Base-by-base conservation (phyloP, 2,888 invertebrate genomes). In the Drosophila mimetica region DNA sequence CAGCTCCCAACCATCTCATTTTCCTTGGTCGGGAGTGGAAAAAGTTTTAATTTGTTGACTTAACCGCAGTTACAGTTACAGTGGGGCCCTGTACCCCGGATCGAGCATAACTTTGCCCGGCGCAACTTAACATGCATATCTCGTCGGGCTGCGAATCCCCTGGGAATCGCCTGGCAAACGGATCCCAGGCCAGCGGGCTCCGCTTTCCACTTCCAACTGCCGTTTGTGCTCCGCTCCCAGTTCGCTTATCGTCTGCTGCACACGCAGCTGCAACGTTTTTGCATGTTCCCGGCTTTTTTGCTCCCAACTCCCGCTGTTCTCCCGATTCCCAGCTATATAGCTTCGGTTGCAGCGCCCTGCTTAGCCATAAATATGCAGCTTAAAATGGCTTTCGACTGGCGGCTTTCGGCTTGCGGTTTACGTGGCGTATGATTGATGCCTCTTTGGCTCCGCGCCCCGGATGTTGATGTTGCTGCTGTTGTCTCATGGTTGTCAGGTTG, bases 91-190 rank as follows among this genome's bases (percentile, higher is more conserved):
- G 11, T n/a, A 36, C 11, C 57, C 77, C 69, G 52, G 83, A 58
- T 76, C 74, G 79, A 74, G 58, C 83, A 86, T 87, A 82, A 87
- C 88, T 82, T 86, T 88, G 78, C 82, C 75, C 75, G 75, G 72
- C 85, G 67, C 79, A 86, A 88, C 88, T 88, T 88, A 87, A 87
- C 82, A 82, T 88, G 86, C 83, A 88, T 86, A 88, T 86, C 88
- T 86, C 88, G 87, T 81, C 50, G 73, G 53, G 11, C 36, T 42
- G 36, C 47, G 47, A 44, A 41, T 67, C 46, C 65, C 46, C 46
- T 47, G 61, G 75, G 84, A 69, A 69, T 77, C 79, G 18, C 39
- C 70, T 60, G 63, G 77, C 74, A 79, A 80, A 41, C 59, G 30
- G 18, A 65, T 34, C 25, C 57, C 54, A 25, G 61, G 64, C 57